Evolutionary conservation across 2,888 invertebrate species (phyloP), one percentile per base, ranked within the genome.

Genomic region (Apamea monoglypha): DNA sequence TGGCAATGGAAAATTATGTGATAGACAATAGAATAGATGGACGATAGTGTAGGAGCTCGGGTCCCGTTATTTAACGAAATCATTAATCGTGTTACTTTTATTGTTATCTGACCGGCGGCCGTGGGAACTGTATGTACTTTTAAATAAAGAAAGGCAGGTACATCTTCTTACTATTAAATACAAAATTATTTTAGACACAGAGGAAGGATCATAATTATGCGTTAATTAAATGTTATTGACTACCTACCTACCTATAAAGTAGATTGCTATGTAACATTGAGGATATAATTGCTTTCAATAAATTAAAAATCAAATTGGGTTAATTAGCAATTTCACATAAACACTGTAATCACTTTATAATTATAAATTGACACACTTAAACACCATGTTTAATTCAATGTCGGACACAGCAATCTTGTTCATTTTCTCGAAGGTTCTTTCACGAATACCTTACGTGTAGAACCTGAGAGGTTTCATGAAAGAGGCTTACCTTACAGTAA

Each of bases 11-110:
- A 74, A 76, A 85, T 86, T 82, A 70, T 74, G 66, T 47, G 73
- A 79, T 29, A 72, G 56, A 87, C 80, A 85, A 85, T 80, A 64
- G 71, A 76, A 80, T 68, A 53, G 70, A 74, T 36, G 44, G 56
- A 69, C 59, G 53, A 76, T 74, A 76, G 85, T 64, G 7, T 68
- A 83, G 64, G 71, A 85, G 87, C 71, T 32, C 12, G 64, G 32
- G 32, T 44, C 66, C 87, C 82, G 89, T 88, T 87, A 80, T 71
- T 74, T 50, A 40, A 86, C 73, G 36, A 75, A 69, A 77, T 84
- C 71, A 56, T 86, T 78, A 53, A 81, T 79, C 47, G 74, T 75
- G 61, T 72, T 84, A 84, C 76, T 77, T 69, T 79, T 78, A 70
- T 68, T 83, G 56, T 68, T 66, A n/a, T 59, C 53, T 56, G 59